These are phyloP conservation scores for Nasonovia ribisnigri DNA, from an alignment of 2,888 invertebrate species.

Conservation along the genomic window DNA sequence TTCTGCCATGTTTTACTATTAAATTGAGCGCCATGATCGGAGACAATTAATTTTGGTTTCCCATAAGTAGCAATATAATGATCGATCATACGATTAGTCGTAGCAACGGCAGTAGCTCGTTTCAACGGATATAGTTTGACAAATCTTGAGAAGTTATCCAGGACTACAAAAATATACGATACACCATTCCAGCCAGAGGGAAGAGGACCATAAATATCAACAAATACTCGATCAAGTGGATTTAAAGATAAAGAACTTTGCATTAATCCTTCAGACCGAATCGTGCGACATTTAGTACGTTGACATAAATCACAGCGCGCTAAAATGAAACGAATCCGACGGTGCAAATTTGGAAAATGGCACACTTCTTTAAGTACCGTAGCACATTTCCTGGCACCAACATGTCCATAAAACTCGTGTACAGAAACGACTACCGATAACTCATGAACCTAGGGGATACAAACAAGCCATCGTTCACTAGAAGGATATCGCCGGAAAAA, in stretches of 20 bases:
- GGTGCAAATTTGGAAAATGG: background rate
- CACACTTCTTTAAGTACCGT: background rate
- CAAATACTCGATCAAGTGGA: background rate
- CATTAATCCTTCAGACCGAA: background rate
- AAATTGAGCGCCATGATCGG: background rate
- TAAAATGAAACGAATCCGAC: background rate
- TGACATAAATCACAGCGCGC: background rate
- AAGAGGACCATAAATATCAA: slow-evolving; percentile 8
- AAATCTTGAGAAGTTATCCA: background rate
- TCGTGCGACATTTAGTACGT: background rate
- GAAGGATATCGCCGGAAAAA: background rate
- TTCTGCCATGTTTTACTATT: background rate
- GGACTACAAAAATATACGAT: background rate
- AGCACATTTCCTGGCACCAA: background rate
- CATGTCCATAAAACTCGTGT: background rate
- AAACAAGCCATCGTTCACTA: slow-evolving; percentile 2
- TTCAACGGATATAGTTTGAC: background rate
- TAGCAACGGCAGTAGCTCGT: background rate
- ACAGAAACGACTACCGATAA: background rate
- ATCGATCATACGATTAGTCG: background rate
- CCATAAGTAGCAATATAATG: background rate
- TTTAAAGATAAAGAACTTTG: background rate
- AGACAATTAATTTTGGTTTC: background rate
- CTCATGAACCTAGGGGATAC: background rate
- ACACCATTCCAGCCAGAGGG: slow-evolving; percentile 1